Percentiles rank a stretch among this genome's conserved stretches.
Conservation (phyloP, 2,113 vertebrate genomes). For the Delphinapterus leucas region DNA sequence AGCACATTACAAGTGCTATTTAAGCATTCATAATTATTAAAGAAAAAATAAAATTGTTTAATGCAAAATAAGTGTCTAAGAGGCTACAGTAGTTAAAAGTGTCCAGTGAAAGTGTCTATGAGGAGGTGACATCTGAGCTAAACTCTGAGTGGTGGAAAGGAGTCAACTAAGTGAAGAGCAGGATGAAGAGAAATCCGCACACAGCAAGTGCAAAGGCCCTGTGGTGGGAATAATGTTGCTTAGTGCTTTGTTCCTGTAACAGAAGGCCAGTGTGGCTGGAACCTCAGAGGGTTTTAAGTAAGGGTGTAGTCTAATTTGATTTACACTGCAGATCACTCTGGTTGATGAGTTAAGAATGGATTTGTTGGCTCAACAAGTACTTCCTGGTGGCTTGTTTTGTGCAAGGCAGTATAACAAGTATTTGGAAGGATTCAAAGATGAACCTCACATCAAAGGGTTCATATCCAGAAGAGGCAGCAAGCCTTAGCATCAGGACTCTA, state of each 20-base stretch:
- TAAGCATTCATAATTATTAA: background rate
- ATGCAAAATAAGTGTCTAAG: background rate
- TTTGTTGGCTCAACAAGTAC: background rate
- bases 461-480: background rate
- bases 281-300: background rate
- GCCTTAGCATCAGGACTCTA: too few relatives aligned
- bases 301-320: background rate
- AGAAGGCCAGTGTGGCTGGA: background rate
- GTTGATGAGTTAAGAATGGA: background rate
- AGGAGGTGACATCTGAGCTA: background rate
- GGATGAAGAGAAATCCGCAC: background rate
- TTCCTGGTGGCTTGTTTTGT: background rate
- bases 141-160: background rate
- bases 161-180: background rate
- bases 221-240: background rate
- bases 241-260: background rate
- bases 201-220: background rate
- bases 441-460: background rate
- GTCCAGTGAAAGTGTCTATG: background rate
- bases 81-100: background rate
- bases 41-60: background rate
- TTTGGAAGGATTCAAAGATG: background rate
- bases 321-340: background rate
- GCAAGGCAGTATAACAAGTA: background rate
- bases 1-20: background rate